Evolutionary conservation across 1,140 invertebrate species (phyloP).

Genomic region (Pararge aegeria): DNA sequence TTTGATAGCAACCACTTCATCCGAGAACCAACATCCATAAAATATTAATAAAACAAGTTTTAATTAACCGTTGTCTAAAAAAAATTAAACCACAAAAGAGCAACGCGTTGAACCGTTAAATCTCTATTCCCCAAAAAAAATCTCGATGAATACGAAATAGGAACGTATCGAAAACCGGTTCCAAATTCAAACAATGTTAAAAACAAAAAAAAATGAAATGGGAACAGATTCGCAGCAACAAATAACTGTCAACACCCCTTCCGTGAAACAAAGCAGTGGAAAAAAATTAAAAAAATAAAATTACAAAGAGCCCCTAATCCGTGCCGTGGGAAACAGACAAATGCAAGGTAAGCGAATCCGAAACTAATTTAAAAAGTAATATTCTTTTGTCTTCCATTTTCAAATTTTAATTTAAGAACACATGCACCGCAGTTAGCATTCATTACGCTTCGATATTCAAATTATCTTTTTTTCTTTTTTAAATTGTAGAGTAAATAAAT

Average conservation of each 20-base stretch:
- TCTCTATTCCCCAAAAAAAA: conserved; percentile 65
- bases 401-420: conserved; percentile 58
- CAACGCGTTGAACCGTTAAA: conserved; percentile 71
- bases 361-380: conserved; percentile 79
- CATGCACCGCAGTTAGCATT: conserved; percentile 39
- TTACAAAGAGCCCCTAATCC: conserved; percentile 74
- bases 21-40: conserved; percentile 32
- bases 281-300: conserved; percentile 72
- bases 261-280: conserved; percentile 71
- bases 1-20: conserved; percentile 56
- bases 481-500: conserved; percentile 15
- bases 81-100: conserved; percentile 72
- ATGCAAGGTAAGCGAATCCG: conserved; percentile 72
- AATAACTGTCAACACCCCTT: conserved; percentile 80
- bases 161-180: conserved; percentile 72
- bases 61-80: conserved; percentile 66
- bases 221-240: conserved; percentile 74
- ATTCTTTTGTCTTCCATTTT: conserved; percentile 69
- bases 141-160: conserved; percentile 60
- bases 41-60: conserved; percentile 74
- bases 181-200: conserved; percentile 60
- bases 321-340: conserved; percentile 74
- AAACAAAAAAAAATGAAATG: conserved; percentile 69
- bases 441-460: conserved; percentile 19
- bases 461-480: conserved; percentile 15